Evolutionary conservation across 1,140 invertebrate genomes (phyloP), one percentile per base, ranked within the genome.

Genomic region (Chymomyza costata): DNA sequence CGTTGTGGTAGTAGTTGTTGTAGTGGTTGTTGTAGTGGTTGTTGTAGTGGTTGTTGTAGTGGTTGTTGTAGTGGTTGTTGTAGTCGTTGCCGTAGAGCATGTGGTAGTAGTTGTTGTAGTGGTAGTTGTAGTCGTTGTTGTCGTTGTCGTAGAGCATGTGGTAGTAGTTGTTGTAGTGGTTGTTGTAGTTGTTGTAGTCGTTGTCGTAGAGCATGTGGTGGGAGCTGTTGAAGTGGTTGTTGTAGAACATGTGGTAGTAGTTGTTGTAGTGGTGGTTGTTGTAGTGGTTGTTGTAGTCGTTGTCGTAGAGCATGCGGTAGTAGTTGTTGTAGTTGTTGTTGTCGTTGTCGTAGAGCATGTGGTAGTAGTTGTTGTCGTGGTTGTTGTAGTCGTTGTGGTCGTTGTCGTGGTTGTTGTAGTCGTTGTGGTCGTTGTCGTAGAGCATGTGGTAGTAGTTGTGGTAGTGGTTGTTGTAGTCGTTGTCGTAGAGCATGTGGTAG

Each of bases 361-460:
- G n/a, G n/a, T n/a, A n/a, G n/a, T 50, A 2, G 47, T 32, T 0
- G 49, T 52, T 5, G 48, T 51, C 0, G 15, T 44, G 2, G 39
- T 37, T 0, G 49, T 43, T 0, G 49, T 43, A 16, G 49, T 37
- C 0, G 49, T 37, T 2, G 49, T 37, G 0, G 38, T 34, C 1
- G 30, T 37, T 0, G 49, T 41, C 0, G 49, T 43, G 0, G 50
- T 35, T n/a, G 48, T 41, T 13, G 49, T 44, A 0, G 41, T 44
- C 5, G 40, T 43, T 0, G 21, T 30, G 0, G 47, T 19, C 1
- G 48, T 40, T 0, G 35, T 50, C 0, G 35, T 40, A n/a, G n/a
- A n/a, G n/a, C n/a, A n/a, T 1, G 38, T 41, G 0, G 39, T 47
- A 7, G 52, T 55, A 3, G 52, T 54, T 0, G 30, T 41, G 1